These are phyloP conservation scores for Carcina quercana DNA, from an alignment of 2,888 invertebrate species.

Conservation along the genomic window DNA sequence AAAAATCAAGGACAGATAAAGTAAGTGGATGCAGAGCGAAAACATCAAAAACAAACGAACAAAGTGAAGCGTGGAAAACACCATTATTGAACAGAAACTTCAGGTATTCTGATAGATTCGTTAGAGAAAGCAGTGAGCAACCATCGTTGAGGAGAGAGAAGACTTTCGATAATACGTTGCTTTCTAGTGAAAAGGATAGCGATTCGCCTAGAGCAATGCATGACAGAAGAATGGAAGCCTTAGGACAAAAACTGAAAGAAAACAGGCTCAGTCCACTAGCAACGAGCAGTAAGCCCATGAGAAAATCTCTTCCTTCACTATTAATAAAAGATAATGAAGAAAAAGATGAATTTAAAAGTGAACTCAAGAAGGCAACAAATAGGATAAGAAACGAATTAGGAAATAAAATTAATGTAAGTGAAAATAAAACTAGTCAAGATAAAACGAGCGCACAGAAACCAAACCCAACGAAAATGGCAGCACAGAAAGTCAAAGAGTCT, in stretches of 20 bases:
- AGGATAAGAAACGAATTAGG: conserved; percentile 66
- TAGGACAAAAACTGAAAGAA: conserved; percentile 46
- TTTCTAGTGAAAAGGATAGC: conserved; percentile 45
- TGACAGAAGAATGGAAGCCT: conserved; percentile 45
- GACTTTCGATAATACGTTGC: conserved; percentile 63
- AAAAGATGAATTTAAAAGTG: conserved; percentile 72
- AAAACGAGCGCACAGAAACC: conserved; percentile 44
- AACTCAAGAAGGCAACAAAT: conserved; percentile 68
- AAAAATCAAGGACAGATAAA: conserved; percentile 63
- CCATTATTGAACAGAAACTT: conserved; percentile 62
- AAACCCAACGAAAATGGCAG: conserved; percentile 59
- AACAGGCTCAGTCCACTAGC: conserved; percentile 44
- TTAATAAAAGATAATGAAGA: conserved; percentile 65
- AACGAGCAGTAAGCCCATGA: conserved; percentile 52
- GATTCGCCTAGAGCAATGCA: conserved; percentile 48
- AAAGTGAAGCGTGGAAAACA: conserved; percentile 62
- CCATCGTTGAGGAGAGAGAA: conserved; percentile 62
- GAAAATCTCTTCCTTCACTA: conserved; percentile 73
- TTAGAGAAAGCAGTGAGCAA: conserved; percentile 48
- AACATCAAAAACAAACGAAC: conserved; percentile 57
- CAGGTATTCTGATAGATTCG: conserved; percentile 66
- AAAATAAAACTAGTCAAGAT: conserved; percentile 65
- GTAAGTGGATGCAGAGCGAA: conserved; percentile 65
- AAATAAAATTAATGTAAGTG: conserved; percentile 60
- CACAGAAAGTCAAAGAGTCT: conserved; percentile 67